Evolutionary conservation across 2,888 invertebrate genomes (phyloP).

Genomic region (Spodoptera littoralis): DNA sequence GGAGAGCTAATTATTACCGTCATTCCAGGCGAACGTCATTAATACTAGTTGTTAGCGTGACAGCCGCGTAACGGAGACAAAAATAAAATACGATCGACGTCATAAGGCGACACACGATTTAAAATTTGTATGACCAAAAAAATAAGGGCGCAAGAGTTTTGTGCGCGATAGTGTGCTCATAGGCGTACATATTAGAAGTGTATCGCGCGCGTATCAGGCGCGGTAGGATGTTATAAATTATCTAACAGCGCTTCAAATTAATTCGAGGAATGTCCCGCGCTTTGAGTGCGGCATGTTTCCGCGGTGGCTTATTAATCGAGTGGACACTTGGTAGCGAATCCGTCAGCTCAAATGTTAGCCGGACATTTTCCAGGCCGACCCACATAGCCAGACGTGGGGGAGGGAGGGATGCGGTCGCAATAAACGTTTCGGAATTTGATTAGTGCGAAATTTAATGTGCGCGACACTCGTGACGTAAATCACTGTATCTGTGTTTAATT

Average conservation of each 20-base stretch:
- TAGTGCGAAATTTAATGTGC: constrained; percentile 56
- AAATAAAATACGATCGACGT: constrained; percentile 60
- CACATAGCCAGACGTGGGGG: constrained; percentile 37
- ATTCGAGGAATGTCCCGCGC: constrained; percentile 83
- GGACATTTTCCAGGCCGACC: constrained; percentile 54
- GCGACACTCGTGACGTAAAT: constrained; percentile 46
- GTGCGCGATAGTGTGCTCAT: constrained; percentile 55
- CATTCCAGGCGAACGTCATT: constrained; percentile 59
- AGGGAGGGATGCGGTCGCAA: constrained; percentile 34
- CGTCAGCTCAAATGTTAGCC: constrained; percentile 71
- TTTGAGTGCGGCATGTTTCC: constrained; percentile 80
- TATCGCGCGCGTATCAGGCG: constrained; percentile 70
- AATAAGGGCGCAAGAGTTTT: constrained; percentile 48
- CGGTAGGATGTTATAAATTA: constrained; percentile 88
- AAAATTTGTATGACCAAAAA: constrained; percentile 39
- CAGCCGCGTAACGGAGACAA: constrained; percentile 53
- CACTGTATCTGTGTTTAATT: constrained; percentile 14
- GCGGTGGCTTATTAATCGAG: constrained; percentile 83
- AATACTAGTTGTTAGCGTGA: constrained; percentile 61
- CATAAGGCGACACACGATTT: constrained; percentile 45
- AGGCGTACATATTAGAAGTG: constrained; percentile 59
- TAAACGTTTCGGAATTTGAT: constrained; percentile 61
- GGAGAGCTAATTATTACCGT: constrained; percentile 57
- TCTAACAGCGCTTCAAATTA: constrained; percentile 88
- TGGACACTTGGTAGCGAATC: constrained; percentile 81